Percentiles rank a stretch among this genome's conserved stretches.
These are phyloP conservation scores for Proctacanthus coquilletti DNA, from an alignment of 1,140 invertebrate species.

Conservation along the genomic window DNA sequence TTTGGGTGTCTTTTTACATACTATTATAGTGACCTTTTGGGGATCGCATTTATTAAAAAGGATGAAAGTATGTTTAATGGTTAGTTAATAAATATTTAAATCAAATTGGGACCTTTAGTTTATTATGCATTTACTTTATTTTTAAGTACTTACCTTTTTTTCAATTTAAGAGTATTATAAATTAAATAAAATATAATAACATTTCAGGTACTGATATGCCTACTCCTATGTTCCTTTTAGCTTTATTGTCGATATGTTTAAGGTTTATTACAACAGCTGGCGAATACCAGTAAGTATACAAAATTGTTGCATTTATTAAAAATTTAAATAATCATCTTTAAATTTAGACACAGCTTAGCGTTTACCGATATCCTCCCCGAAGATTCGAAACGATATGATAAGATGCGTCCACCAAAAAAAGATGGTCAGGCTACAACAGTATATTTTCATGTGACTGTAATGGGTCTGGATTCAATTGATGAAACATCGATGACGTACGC, in stretches of 20 bases:
- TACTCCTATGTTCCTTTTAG: slow-evolving; percentile 20
- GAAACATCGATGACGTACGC: slow-evolving; percentile 88
- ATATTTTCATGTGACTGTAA: slow-evolving; percentile 82
- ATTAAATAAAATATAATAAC: too few relatives aligned
- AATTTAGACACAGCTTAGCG: slow-evolving; percentile 55
- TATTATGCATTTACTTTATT: too few relatives aligned
- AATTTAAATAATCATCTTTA: background rate
- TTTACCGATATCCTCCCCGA: slow-evolving; percentile 73
- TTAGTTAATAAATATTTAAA: too few relatives aligned
- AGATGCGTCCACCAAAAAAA: slow-evolving; percentile 78
- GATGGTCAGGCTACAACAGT: slow-evolving; percentile 74
- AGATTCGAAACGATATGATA: slow-evolving; percentile 71
- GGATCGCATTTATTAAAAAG: too few relatives aligned
- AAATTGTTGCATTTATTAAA: background rate
- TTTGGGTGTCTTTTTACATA: too few relatives aligned
- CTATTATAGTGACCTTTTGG: too few relatives aligned
- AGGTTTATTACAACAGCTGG: slow-evolving; percentile 20
- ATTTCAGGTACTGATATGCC: too few relatives aligned
- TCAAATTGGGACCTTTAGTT: too few relatives aligned
- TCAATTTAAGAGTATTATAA: too few relatives aligned
- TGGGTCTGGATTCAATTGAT: slow-evolving; percentile 83
- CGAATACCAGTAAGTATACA: slow-evolving; percentile 28
- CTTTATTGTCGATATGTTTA: slow-evolving; percentile 22
- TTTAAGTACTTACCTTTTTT: too few relatives aligned
- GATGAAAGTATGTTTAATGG: too few relatives aligned